Evolutionary conservation across 1,140 invertebrate species (phyloP), one percentile per base, ranked within the genome.

Genomic region (Chlorops oryzae): DNA sequence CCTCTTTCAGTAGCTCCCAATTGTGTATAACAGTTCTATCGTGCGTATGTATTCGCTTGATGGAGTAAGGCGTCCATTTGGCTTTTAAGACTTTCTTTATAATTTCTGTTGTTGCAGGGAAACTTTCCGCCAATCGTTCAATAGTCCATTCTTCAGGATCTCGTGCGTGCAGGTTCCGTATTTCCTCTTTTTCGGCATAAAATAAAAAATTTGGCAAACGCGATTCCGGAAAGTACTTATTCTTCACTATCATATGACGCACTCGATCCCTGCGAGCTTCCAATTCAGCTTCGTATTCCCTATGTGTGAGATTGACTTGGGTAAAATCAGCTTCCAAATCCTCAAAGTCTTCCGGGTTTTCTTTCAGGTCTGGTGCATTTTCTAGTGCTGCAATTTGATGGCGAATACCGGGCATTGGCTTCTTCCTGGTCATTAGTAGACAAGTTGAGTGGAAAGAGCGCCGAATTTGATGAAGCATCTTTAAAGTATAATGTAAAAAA

Each of bases 141-240:
- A 80, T 59, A 3, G 79, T 84, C 88, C 88, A 93, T 59, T 84
- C 80, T 25, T 82, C 72, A 10, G 87, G 81, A 72, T 88, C 75
- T 13, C 74, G 73, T 18, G 73, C 54, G 60, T 87, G 78, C 2
- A 94, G 74, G 54, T 81, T 78, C 40, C 80, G 74, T 40, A 94
- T 91, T 71, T 91, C 82, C 71, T 90, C 80, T 63, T 88, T 92
- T 63, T 92, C 90, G 54, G 80, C 78, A 77, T 83, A 90, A 1
- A 88, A 89, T 47, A 94, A 61, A n/a, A 93, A 78, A 60, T 82
- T 87, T 1, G 83, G 80, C 49, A 82, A 74, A 49, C 79, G 77
- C 46, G 80, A 72, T 54, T 81, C 74, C 39, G 82, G 82, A 61
- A 89, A 87, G 62, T 87, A 88, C 68, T 88, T 90, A n/a, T 77